These are phyloP conservation scores for Pristionchus fissidentatus DNA, from an alignment of 2,888 invertebrate species.

Conservation along the genomic window DNA sequence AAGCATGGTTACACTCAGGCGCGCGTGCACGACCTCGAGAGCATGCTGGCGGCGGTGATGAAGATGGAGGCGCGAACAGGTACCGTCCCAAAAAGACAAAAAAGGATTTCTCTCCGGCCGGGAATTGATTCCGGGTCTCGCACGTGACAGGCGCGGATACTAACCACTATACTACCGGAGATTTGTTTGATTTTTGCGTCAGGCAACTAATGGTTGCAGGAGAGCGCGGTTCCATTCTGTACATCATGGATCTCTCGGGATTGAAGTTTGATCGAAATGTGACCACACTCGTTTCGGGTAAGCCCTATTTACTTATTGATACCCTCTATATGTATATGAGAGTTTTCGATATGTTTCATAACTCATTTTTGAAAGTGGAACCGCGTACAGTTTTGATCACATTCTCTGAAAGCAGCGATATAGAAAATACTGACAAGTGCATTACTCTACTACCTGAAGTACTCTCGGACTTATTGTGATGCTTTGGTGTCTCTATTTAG, in stretches of 20 bases:
- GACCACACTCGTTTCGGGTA: constrained; percentile 60
- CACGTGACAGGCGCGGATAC: constrained; percentile 68
- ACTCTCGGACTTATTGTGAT: too few relatives aligned
- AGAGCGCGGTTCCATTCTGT: constrained; percentile 70
- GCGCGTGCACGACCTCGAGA: constrained; percentile 71
- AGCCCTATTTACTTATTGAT: background rate
- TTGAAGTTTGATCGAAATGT: constrained; percentile 67
- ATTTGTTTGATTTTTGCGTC: background rate
- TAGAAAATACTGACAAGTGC: too few relatives aligned
- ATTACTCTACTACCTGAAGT: too few relatives aligned
- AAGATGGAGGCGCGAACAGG: constrained; percentile 69
- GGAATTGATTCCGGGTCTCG: constrained; percentile 71
- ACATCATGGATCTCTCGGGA: constrained; percentile 74
- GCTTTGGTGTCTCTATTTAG: too few relatives aligned
- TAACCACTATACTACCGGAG: constrained; percentile 68
- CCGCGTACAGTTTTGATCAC: background rate
- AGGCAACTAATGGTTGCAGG: constrained; percentile 52
- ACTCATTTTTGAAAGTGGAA: background rate
- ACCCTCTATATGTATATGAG: background rate
- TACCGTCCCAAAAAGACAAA: constrained; percentile 23
- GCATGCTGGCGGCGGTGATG: constrained; percentile 72
- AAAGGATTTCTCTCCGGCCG: constrained; percentile 54
- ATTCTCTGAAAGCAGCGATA: too few relatives aligned
- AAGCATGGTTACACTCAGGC: constrained; percentile 51
- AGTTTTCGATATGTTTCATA: background rate